A percentile compares a stretch with the other conserved stretches of the same genome.
Conservation (phyloP, 2,888 invertebrate species). For the Eurois occulta region DNA sequence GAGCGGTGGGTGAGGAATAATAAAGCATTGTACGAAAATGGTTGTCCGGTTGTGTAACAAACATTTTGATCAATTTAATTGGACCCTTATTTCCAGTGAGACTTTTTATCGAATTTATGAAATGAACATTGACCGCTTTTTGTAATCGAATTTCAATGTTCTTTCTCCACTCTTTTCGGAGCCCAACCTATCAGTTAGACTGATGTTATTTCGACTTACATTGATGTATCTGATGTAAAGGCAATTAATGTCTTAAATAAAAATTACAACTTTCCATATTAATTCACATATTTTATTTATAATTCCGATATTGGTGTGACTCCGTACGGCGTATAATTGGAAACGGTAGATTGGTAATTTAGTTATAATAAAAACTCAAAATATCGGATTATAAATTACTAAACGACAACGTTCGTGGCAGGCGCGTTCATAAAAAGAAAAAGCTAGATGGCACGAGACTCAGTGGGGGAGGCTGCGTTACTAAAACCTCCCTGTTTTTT, state of each 20-base stretch:
- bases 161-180: conserved; percentile 30
- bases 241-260: neutral
- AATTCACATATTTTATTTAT: conserved; percentile 23
- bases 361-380: conserved; percentile 1
- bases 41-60: neutral
- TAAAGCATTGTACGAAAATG: neutral
- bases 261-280: conserved; percentile 27
- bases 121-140: neutral
- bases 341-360: conserved; percentile 19
- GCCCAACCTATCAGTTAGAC: conserved; percentile 47
- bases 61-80: neutral
- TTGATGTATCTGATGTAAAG: conserved; percentile 26
- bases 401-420: neutral
- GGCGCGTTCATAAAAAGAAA: neutral
- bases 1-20: neutral
- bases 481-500: too few relatives aligned
- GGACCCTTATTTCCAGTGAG: neutral
- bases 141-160: neutral
- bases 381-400: neutral
- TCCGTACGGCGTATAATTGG: conserved; percentile 4
- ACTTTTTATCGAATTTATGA: neutral
- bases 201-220: conserved; percentile 41
- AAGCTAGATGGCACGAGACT: neutral
- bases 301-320: neutral
- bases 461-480: too few relatives aligned